Conservation (phyloP, 2,113 vertebrate species). For the Mormyrus lacerda region DNA sequence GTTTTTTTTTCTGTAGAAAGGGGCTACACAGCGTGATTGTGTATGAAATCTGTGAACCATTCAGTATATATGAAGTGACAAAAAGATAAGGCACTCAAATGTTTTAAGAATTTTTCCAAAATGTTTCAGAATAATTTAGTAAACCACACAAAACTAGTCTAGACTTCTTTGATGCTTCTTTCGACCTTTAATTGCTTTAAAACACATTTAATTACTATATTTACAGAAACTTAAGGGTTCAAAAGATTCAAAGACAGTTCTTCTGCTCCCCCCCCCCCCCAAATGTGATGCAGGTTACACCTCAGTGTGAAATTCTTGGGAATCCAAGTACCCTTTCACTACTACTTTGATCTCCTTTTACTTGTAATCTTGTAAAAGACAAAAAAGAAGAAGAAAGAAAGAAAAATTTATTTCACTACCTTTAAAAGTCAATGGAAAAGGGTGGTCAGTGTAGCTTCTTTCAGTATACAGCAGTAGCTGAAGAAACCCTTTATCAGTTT, state of each 20-base stretch:
- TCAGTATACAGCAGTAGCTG: not conserved
- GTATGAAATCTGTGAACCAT: slow-evolving; percentile 24
- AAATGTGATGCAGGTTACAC: slow-evolving; percentile 50
- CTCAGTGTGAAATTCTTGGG: slow-evolving; percentile 56
- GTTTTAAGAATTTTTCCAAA: slow-evolving; percentile 37
- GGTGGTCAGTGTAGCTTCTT: slow-evolving; percentile 8
- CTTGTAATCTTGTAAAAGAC: slow-evolving; percentile 56
- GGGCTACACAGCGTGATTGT: slow-evolving; percentile 24
- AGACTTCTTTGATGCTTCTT: slow-evolving; percentile 20
- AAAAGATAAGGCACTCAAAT: slow-evolving; percentile 32
- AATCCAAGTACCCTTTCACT: slow-evolving; percentile 52
- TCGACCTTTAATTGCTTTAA: slow-evolving; percentile 43
- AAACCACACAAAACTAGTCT: not conserved
- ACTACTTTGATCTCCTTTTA: slow-evolving; percentile 59
- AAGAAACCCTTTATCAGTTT: not conserved
- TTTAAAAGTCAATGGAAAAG: slow-evolving; percentile 40
- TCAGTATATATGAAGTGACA: slow-evolving; percentile 13
- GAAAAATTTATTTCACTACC: slow-evolving; percentile 36
- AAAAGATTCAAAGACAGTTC: slow-evolving; percentile 52
- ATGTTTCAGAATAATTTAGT: slow-evolving; percentile 27
- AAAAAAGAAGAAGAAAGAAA: slow-evolving; percentile 38
- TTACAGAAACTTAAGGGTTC: slow-evolving; percentile 42
- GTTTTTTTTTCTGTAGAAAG: slow-evolving; percentile 27
- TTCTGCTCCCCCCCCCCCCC: slow-evolving; percentile 23
- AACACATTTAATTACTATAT: slow-evolving; percentile 42